phyloP scores from a whole-genome alignment of 2,888 invertebrate genomes.

The Carpatolechia fugitivella region DNA sequence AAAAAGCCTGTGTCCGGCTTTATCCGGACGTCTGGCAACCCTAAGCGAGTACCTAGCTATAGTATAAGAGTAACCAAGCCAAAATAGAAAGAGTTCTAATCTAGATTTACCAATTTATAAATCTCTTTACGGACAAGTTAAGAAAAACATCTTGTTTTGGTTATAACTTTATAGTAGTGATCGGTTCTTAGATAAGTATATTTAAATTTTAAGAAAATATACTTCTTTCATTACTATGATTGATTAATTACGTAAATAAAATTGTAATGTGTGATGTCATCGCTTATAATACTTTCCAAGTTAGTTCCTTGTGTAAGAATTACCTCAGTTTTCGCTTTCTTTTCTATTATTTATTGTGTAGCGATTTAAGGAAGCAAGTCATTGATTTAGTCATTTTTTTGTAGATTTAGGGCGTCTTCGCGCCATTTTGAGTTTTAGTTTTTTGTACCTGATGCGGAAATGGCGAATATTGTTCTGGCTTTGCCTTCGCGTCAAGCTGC shows the following conservation, averaged over 20 bases:
- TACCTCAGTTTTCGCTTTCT: constrained; percentile 56
- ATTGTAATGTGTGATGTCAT: constrained; percentile 6
- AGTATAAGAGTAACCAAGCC: constrained; percentile 30
- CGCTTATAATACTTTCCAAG: background rate
- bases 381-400: constrained; percentile 69
- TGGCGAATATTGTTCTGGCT: background rate
- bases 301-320: constrained; percentile 52
- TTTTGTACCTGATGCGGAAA: constrained; percentile 52
- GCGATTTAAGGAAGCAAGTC: constrained; percentile 59
- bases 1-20: no score
- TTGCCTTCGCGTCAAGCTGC: background rate
- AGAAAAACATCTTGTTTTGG: background rate
- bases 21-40: no score
- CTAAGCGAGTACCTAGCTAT: constrained; percentile 6
- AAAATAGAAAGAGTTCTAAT: constrained; percentile 28
- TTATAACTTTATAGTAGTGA: no score
- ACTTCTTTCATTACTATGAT: background rate
- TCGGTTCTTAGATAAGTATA: no score
- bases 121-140: background rate
- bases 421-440: constrained; percentile 26
- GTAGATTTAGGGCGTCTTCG: constrained; percentile 45
- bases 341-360: constrained; percentile 60
- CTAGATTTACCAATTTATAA: constrained; percentile 1
- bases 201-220: no score
- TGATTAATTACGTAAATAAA: background rate